Evolutionary conservation across 2,797 vertebrate species (phyloP).

Genomic region (Sardinella longiceps): DNA sequence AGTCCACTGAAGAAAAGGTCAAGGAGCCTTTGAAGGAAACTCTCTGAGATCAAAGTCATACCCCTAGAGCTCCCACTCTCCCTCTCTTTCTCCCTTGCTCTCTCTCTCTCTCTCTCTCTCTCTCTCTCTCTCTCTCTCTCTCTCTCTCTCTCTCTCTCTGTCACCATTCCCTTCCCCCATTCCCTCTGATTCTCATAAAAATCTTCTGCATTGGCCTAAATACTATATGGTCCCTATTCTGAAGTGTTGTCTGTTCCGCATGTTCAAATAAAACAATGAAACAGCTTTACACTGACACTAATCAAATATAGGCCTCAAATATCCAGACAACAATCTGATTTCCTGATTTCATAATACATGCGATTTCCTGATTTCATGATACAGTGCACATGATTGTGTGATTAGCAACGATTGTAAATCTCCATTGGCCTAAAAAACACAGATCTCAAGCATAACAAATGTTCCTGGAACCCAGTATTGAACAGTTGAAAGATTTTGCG

Average conservation of each 20-base stretch:
- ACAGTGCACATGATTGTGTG: no score
- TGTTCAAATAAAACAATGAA: background rate
- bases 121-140: background rate
- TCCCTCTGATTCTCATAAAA: background rate
- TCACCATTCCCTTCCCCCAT: background rate
- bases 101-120: background rate
- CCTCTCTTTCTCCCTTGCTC: background rate
- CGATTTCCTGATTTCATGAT: no score
- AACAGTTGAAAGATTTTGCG: background rate
- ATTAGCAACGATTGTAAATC: no score
- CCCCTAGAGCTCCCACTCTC: conserved; percentile 18
- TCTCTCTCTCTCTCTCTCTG: background rate
- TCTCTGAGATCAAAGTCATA: conserved; percentile 42
- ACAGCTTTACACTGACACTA: background rate
- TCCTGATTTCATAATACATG: background rate
- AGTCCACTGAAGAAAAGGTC: conserved; percentile 50
- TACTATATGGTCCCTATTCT: conserved; percentile 28
- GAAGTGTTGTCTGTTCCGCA: background rate
- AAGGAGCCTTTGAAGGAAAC: conserved; percentile 43
- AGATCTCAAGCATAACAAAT: background rate
- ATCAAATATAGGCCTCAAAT: background rate
- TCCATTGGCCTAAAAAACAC: background rate
- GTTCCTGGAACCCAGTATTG: background rate
- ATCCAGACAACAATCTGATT: background rate
- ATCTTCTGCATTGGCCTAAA: conserved; percentile 46